These are phyloP conservation scores for Zoanthus solanderi DNA, from an alignment of 92 coral and sea anemone genomes.

Conservation along the genomic window DNA sequence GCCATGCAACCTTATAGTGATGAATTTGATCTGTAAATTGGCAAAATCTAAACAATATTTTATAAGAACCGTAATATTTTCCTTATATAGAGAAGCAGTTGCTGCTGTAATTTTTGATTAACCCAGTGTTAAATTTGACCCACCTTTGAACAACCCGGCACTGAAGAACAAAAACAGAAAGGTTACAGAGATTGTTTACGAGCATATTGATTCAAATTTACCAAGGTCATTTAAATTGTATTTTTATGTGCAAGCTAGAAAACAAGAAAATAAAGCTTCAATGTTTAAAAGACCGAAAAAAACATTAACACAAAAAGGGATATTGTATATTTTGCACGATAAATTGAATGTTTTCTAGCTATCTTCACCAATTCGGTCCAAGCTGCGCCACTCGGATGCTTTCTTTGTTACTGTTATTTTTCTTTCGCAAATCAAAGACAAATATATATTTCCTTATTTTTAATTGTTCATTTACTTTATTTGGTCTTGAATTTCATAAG, in stretches of 20 bases:
- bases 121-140: no score
- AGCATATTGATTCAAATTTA: background rate
- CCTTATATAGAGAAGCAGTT: no score
- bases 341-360: conserved; percentile 24
- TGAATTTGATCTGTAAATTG: no score
- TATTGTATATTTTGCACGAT: conserved; percentile 12
- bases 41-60: no score
- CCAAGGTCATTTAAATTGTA: conserved; percentile 12
- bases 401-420: no score
- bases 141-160: no score
- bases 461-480: background rate
- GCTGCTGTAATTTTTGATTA: no score
- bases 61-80: no score
- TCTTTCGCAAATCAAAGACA: background rate
- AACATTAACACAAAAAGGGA: background rate
- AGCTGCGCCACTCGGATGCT: background rate
- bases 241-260: conserved; percentile 7
- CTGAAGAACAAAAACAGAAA: conserved; percentile 4
- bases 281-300: background rate
- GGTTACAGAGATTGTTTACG: background rate
- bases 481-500: background rate
- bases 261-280: background rate
- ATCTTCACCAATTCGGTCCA: background rate
- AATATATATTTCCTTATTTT: conserved; percentile 8
- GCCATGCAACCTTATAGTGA: no score